These are phyloP conservation scores for Leptopilina clavipes DNA, from an alignment of 1,140 invertebrate species.

Conservation along the genomic window DNA sequence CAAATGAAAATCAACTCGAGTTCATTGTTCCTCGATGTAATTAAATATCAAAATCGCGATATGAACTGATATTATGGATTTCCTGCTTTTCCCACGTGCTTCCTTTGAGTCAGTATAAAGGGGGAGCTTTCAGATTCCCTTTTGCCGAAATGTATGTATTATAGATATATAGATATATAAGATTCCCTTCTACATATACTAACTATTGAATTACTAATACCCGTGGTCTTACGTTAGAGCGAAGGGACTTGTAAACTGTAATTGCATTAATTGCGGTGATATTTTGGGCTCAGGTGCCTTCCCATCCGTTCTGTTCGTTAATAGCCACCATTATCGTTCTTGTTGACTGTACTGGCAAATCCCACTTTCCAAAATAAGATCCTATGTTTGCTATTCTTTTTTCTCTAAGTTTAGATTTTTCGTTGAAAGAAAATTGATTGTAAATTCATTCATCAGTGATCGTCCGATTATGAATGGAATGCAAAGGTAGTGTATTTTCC, in stretches of 20 bases:
- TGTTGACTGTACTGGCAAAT: conserved; percentile 18
- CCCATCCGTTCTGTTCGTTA: conserved; percentile 69
- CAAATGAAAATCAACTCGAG: too few relatives aligned
- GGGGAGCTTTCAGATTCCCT: conserved; percentile 1
- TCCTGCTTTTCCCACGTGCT: background rate
- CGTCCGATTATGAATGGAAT: background rate
- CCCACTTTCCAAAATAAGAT: conserved; percentile 22
- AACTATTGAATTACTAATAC: conserved; percentile 63
- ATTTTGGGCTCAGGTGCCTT: conserved; percentile 73
- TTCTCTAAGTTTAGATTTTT: too few relatives aligned
- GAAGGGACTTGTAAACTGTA: conserved; percentile 73
- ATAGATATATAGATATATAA: conserved; percentile 37
- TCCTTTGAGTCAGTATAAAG: conserved; percentile 5
- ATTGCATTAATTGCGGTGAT: conserved; percentile 75
- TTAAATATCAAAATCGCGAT: background rate
- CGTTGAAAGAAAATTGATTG: too few relatives aligned
- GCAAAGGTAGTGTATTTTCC: background rate
- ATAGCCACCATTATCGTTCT: conserved; percentile 72
- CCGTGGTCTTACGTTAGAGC: conserved; percentile 55
- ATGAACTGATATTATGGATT: background rate
- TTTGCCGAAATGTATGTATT: conserved; percentile 50
- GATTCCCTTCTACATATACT: conserved; percentile 11
- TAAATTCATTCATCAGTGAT: background rate
- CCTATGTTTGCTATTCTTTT: too few relatives aligned
- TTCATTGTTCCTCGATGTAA: background rate